A percentile compares a stretch with the other conserved stretches of the same genome.
Evolutionary conservation across 2,113 vertebrate species (phyloP).

Genomic region (Canis aureus): DNA sequence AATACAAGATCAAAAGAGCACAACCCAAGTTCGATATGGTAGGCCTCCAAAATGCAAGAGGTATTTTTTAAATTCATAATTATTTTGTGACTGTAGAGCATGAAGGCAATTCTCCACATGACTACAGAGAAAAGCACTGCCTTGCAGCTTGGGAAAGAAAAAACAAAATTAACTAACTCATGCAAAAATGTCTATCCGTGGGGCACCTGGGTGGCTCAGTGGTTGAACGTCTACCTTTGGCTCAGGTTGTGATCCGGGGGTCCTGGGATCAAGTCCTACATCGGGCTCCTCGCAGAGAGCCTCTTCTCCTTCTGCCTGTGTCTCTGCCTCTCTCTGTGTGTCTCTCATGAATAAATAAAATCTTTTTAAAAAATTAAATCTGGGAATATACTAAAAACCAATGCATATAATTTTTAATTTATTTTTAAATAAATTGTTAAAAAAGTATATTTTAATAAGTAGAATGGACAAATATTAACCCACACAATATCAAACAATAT

Average conservation of each 20-base stretch:
- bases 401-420: too few relatives aligned
- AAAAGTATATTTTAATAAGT: background rate
- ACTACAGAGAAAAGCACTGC: background rate
- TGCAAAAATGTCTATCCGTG: background rate
- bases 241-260: too few relatives aligned
- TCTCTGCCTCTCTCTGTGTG: too few relatives aligned
- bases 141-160: background rate
- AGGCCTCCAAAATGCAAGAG: background rate
- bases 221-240: too few relatives aligned
- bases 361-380: too few relatives aligned
- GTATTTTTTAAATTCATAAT: background rate
- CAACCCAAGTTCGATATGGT: background rate
- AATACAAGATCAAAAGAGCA: background rate
- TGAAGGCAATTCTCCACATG: background rate
- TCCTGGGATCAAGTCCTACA: too few relatives aligned
- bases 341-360: too few relatives aligned
- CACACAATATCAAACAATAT: background rate
- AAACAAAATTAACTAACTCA: background rate
- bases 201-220: too few relatives aligned
- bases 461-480: background rate
- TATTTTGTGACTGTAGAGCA: background rate
- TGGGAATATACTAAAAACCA: too few relatives aligned
- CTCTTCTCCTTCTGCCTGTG: too few relatives aligned
- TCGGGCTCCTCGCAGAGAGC: too few relatives aligned
- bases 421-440: too few relatives aligned